Conservation (phyloP, 2,888 invertebrate species). For the Diplazon laetatorius region DNA sequence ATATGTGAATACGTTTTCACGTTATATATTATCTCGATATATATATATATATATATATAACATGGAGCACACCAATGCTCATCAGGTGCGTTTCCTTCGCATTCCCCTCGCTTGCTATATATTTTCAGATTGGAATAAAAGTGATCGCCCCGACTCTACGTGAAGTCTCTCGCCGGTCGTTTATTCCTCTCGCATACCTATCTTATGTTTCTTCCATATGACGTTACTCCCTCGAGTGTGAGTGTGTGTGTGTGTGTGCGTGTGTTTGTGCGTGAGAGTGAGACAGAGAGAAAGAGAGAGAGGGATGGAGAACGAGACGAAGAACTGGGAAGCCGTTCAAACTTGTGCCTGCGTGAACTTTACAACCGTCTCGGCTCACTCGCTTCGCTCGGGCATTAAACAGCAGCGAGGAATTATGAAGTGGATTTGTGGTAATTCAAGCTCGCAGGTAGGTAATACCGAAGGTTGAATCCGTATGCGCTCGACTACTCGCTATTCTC, state of each 20-base stretch:
- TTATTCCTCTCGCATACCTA: conserved; percentile 21
- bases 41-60: background rate
- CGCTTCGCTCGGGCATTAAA: conserved; percentile 25
- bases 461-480: conserved; percentile 27
- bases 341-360: conserved; percentile 54
- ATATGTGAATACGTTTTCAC: too few relatives aligned
- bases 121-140: conserved; percentile 28
- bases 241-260: background rate
- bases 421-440: conserved; percentile 57
- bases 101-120: conserved; percentile 15
- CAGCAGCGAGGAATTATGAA: conserved; percentile 49
- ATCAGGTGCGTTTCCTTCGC: conserved; percentile 25
- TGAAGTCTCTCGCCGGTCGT: conserved; percentile 21
- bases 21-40: too few relatives aligned
- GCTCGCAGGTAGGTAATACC: conserved; percentile 44
- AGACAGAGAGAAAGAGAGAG: background rate
- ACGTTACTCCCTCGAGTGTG: conserved; percentile 5
- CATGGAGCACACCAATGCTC: conserved; percentile 1
- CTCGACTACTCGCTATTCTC: too few relatives aligned
- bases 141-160: conserved; percentile 10
- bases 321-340: conserved; percentile 37
- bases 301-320: background rate
- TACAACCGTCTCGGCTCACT: conserved; percentile 45
- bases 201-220: conserved; percentile 14
- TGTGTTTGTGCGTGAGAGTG: background rate